Percentiles rank a stretch among this genome's conserved stretches.
phyloP scores from a whole-genome alignment of 35 echinoderm and acorn worm genomes.

The Holothuria glaberrima region DNA sequence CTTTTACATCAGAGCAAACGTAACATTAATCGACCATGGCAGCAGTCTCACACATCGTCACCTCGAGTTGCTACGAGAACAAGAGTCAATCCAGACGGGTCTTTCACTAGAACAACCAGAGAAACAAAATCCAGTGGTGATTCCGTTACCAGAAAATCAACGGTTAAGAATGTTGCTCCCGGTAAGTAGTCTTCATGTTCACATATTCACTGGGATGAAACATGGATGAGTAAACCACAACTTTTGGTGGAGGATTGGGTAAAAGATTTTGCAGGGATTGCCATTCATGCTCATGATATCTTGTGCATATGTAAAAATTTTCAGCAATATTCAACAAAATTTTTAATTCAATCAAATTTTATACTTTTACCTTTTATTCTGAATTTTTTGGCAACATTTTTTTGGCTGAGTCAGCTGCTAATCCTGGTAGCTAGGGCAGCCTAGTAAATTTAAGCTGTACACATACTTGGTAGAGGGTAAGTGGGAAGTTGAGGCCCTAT shows the following conservation, averaged over 20 bases:
- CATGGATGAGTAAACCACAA: background rate
- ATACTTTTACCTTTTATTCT: too few species aligned
- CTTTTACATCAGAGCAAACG: slow-evolving; percentile 71
- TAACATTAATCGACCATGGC: slow-evolving; percentile 91
- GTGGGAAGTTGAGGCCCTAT: too few species aligned
- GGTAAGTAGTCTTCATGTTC: slow-evolving; percentile 39
- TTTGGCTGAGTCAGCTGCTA: too few species aligned
- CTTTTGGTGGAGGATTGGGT: background rate
- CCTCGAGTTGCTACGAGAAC: slow-evolving; percentile 30
- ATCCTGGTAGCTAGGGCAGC: too few species aligned
- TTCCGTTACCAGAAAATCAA: slow-evolving; percentile 61
- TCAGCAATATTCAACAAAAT: too few species aligned
- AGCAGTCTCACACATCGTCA: slow-evolving; percentile 55
- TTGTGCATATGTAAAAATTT: too few species aligned
- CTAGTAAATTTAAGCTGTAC: too few species aligned
- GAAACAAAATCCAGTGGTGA: slow-evolving; percentile 55
- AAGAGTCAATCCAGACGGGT: slow-evolving; percentile 60
- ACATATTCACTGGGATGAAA: background rate
- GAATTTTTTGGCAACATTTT: too few species aligned
- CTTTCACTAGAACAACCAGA: slow-evolving; percentile 70
- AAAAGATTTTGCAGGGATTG: too few species aligned
- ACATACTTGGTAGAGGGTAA: too few species aligned
- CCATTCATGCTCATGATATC: too few species aligned
- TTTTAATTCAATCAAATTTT: too few species aligned
- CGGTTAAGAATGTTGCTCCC: slow-evolving; percentile 66